Conservation (phyloP, 2,888 invertebrate species). For the Achlya flavicornis region DNA sequence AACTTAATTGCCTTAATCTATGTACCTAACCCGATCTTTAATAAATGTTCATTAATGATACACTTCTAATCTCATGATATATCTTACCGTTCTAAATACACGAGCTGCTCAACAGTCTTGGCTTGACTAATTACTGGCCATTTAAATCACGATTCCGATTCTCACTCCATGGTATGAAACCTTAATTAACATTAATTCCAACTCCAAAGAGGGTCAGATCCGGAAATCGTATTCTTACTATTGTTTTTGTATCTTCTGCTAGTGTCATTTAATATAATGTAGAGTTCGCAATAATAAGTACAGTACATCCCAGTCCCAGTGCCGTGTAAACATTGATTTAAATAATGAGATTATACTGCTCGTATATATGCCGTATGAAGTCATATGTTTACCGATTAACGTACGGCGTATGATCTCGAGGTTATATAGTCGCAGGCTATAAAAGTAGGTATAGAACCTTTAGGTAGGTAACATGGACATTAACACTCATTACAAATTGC, state of each 20-base stretch:
- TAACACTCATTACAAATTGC: slow-evolving; percentile 50
- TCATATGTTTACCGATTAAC: slow-evolving; percentile 42
- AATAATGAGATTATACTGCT: slow-evolving; percentile 39
- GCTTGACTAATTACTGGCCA: neutral
- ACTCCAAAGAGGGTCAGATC: slow-evolving; percentile 1
- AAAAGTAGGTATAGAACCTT: slow-evolving; percentile 23
- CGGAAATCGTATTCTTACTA: neutral
- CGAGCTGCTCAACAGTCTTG: neutral
- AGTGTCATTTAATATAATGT: neutral
- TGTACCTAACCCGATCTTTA: neutral
- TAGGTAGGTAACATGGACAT: slow-evolving; percentile 39
- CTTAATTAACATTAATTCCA: neutral
- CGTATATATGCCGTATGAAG: slow-evolving; percentile 46
- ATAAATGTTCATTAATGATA: neutral
- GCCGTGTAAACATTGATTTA: slow-evolving; percentile 29
- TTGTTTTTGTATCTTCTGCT: neutral
- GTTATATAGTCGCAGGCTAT: slow-evolving; percentile 32
- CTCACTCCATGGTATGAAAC: slow-evolving; percentile 8
- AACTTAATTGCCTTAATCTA: neutral
- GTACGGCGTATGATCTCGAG: slow-evolving; percentile 48
- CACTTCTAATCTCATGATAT: slow-evolving; percentile 1
- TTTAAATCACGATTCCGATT: slow-evolving; percentile 6
- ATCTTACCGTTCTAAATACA: slow-evolving; percentile 1
- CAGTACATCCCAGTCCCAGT: slow-evolving; percentile 20
- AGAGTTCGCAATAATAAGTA: slow-evolving; percentile 4